Conservation (phyloP, 2,888 invertebrate genomes). For the Ganaspis brasiliensis region DNA sequence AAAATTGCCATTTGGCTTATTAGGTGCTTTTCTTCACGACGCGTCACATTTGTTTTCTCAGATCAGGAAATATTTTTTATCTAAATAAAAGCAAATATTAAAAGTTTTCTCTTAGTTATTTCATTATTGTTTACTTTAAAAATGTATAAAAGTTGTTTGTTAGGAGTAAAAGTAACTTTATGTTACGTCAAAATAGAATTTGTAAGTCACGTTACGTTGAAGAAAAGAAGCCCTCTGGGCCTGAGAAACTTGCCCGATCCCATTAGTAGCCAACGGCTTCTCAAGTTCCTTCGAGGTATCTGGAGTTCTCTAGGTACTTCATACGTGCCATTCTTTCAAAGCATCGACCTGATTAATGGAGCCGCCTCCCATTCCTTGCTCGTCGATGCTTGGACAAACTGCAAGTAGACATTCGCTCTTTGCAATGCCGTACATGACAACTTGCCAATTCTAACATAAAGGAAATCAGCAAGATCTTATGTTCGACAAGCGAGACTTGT, state of each 20-base stretch:
- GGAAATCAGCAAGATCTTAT: slow-evolving; percentile 34
- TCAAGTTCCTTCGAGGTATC: slow-evolving; percentile 26
- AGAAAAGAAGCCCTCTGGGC: slow-evolving; percentile 16
- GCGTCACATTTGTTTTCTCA: too few species aligned
- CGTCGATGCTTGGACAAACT: slow-evolving; percentile 23
- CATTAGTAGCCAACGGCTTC: slow-evolving; percentile 33
- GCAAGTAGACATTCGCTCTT: slow-evolving; percentile 29
- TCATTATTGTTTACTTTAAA: too few species aligned
- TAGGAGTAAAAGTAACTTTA: neutral
- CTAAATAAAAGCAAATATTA: too few species aligned
- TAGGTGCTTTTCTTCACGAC: too few species aligned
- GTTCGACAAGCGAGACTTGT: slow-evolving; percentile 11
- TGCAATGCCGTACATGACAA: slow-evolving; percentile 23
- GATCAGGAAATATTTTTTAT: too few species aligned
- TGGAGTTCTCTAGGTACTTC: slow-evolving; percentile 21
- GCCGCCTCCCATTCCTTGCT: slow-evolving; percentile 53
- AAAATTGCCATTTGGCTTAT: too few species aligned
- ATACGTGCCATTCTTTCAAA: slow-evolving; percentile 41
- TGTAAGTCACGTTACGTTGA: neutral
- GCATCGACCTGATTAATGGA: slow-evolving; percentile 51
- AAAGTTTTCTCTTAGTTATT: too few species aligned
- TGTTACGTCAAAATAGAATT: neutral
- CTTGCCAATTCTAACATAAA: slow-evolving; percentile 20
- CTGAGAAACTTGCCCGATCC: slow-evolving; percentile 37
- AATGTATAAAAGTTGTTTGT: neutral